Conservation (phyloP, 2,797 vertebrate genomes). For the Dendrocincla tyrannina region DNA sequence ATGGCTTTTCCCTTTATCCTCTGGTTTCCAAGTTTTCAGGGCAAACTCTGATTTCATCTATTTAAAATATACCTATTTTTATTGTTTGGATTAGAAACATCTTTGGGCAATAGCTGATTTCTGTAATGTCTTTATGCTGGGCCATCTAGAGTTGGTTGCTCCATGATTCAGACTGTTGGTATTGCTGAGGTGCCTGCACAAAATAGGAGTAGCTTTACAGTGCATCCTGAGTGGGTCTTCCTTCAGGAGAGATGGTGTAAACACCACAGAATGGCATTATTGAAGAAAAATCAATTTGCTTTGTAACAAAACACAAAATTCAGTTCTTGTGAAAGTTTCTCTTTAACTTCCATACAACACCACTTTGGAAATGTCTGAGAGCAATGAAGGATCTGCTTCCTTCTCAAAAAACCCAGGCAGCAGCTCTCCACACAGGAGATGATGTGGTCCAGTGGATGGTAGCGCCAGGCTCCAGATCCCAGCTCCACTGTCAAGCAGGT, state of each 20-base stretch:
- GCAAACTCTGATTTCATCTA: background rate
- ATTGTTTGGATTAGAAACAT: background rate
- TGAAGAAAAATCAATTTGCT: background rate
- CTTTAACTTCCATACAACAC: background rate
- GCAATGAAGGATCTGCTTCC: background rate
- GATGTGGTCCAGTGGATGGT: background rate
- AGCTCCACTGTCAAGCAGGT: background rate
- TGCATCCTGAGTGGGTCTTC: accelerated
- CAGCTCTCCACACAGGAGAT: background rate
- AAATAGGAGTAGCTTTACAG: background rate
- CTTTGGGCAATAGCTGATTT: background rate
- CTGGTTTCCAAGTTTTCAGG: background rate
- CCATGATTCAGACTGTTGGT: background rate
- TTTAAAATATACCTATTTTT: background rate
- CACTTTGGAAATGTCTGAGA: background rate
- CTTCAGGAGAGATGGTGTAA: background rate
- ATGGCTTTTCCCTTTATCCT: constrained; percentile 20
- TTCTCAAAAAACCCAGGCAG: background rate
- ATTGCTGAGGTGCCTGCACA: background rate
- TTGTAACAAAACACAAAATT: background rate
- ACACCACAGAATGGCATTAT: background rate
- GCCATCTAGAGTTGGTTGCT: background rate
- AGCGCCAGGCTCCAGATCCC: background rate
- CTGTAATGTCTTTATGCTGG: background rate
- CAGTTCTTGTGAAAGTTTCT: background rate